Conservation (phyloP, 2,113 vertebrate genomes). For the Calyptomena viridis region DNA sequence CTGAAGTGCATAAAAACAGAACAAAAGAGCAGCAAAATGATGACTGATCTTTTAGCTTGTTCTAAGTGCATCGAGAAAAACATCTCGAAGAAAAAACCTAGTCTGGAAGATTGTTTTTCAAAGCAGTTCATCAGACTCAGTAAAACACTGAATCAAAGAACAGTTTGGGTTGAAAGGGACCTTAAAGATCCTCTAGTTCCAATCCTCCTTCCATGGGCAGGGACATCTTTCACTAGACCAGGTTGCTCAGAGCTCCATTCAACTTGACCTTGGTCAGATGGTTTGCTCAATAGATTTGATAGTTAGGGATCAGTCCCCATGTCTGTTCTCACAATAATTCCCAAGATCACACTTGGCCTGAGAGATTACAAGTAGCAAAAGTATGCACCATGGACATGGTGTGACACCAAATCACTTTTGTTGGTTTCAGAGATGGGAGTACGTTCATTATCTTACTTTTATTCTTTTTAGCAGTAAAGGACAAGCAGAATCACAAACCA, state of each 20-base stretch:
- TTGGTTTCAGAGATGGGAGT: background rate
- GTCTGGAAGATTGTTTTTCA: background rate
- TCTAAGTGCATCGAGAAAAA: background rate
- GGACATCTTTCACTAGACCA: background rate
- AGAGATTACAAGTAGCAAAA: background rate
- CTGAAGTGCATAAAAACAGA: slow-evolving; percentile 26
- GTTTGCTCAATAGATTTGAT: background rate
- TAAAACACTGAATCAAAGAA: background rate
- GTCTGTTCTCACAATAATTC: fast-evolving
- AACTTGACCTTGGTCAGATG: background rate
- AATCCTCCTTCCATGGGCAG: fast-evolving
- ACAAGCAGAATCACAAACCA: background rate
- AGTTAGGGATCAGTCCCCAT: background rate
- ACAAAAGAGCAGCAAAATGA: slow-evolving; percentile 6
- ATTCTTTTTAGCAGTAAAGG: background rate
- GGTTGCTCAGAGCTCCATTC: background rate
- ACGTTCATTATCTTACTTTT: background rate
- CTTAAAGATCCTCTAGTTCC: background rate
- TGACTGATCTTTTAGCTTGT: background rate
- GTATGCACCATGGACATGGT: fast-evolving
- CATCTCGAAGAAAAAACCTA: background rate
- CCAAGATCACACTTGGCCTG: background rate
- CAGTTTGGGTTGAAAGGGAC: background rate
- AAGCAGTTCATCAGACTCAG: background rate
- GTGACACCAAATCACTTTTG: background rate